Conservation (phyloP, 1,140 invertebrate genomes). For the Phymastichus coffea region DNA sequence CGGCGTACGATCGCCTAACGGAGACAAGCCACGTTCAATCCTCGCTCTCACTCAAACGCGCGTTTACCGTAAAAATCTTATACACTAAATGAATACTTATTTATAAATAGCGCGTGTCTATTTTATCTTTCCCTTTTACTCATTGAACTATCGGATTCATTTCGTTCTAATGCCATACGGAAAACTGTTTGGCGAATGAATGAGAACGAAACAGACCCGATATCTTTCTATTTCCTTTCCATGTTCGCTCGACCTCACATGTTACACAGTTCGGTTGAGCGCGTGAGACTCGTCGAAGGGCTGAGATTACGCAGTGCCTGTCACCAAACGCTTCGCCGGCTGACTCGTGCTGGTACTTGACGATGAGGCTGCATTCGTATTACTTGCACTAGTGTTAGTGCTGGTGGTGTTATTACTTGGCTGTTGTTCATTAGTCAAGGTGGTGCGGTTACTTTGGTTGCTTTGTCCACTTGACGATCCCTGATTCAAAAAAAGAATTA, state of each 20-base stretch:
- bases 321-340: conserved; percentile 46
- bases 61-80: conserved; percentile 46
- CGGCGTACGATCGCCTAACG: conserved; percentile 13
- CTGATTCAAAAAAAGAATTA: not conserved
- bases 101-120: conserved; percentile 37
- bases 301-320: conserved; percentile 45
- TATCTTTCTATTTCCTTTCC: not conserved
- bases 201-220: not conserved
- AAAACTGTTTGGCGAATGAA: not conserved
- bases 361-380: conserved; percentile 2
- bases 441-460: conserved; percentile 32
- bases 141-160: not conserved
- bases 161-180: too few species aligned
- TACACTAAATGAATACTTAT: conserved; percentile 45
- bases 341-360: conserved; percentile 35
- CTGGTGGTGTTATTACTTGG: conserved; percentile 37
- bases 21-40: conserved; percentile 21
- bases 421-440: conserved; percentile 40
- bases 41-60: conserved; percentile 31
- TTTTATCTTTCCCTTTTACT: conserved; percentile 17
- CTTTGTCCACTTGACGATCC: not conserved
- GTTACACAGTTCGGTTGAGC: conserved; percentile 25
- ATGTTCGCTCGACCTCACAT: not conserved
- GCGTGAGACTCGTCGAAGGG: conserved; percentile 9
- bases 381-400: not conserved